These are phyloP conservation scores for Empis livida DNA, from an alignment of 2,888 invertebrate genomes.

Conservation along the genomic window DNA sequence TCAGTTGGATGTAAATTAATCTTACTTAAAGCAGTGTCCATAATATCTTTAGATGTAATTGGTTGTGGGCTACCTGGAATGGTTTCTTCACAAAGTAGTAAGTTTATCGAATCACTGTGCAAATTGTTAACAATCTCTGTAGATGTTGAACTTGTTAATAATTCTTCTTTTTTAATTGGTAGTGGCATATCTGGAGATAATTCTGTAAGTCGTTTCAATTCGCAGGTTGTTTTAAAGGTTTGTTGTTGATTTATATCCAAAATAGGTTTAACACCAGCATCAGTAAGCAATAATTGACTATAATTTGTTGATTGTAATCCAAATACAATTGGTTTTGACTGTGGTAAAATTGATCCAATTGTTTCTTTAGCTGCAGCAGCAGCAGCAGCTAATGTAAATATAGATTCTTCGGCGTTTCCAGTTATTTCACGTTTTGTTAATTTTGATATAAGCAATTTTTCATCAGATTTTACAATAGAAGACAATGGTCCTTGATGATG, in stretches of 20 bases:
- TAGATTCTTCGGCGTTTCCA: slow-evolving; percentile 3
- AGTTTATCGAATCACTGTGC: slow-evolving; percentile 53
- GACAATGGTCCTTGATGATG: not conserved
- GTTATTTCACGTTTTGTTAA: too few relatives aligned
- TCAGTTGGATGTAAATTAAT: slow-evolving; percentile 23
- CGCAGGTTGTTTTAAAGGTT: slow-evolving; percentile 3
- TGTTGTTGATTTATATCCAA: slow-evolving; percentile 15
- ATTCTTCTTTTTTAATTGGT: slow-evolving; percentile 11
- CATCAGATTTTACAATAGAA: too few relatives aligned
- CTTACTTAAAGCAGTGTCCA: slow-evolving; percentile 33
- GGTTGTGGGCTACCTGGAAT: slow-evolving; percentile 83
- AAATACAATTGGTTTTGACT: slow-evolving; percentile 3
- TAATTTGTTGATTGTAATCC: not conserved
- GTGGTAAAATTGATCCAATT: slow-evolving; percentile 4
- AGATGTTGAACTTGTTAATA: slow-evolving; percentile 7
- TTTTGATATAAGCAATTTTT: too few relatives aligned
- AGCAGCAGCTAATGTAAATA: slow-evolving; percentile 1
- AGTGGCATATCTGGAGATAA: slow-evolving; percentile 8
- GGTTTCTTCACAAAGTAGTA: slow-evolving; percentile 76
- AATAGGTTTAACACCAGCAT: slow-evolving; percentile 21
- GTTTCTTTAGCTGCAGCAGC: slow-evolving; percentile 3
- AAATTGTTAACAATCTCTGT: slow-evolving; percentile 14
- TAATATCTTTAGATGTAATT: slow-evolving; percentile 31
- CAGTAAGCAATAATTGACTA: slow-evolving; percentile 4
- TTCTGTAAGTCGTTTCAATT: not conserved